phyloP scores from a whole-genome alignment of 37 sponge, comb jelly and placozoan species.

The Beroe forskalii region DNA sequence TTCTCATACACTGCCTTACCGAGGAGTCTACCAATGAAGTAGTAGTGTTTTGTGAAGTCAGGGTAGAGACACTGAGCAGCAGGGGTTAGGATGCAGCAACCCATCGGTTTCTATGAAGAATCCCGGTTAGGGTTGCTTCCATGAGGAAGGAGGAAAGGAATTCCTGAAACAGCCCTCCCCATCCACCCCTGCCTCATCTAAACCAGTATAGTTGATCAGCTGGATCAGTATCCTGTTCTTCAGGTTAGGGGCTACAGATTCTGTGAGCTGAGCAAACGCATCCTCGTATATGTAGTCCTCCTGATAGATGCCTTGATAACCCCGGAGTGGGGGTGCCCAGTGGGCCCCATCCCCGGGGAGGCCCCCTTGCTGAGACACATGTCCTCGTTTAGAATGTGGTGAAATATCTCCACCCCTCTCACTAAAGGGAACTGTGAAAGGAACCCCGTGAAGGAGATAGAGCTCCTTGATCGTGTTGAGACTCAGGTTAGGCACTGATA shows the following conservation, averaged over 20 bases:
- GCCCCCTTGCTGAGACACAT: neutral
- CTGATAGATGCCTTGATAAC: slow-evolving; percentile 68
- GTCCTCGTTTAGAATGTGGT: slow-evolving; percentile 10
- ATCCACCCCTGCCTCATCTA: slow-evolving; percentile 68
- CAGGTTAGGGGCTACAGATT: slow-evolving; percentile 68
- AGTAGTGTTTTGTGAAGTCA: slow-evolving; percentile 76
- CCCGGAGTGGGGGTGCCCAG: neutral
- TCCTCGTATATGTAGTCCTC: slow-evolving; percentile 87
- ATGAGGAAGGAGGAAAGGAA: slow-evolving; percentile 17
- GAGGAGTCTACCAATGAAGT: slow-evolving; percentile 83
- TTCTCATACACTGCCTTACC: slow-evolving; percentile 88
- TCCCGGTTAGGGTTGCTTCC: slow-evolving; percentile 63
- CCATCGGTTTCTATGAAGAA: slow-evolving; percentile 64
- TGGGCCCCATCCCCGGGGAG: neutral
- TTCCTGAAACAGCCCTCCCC: slow-evolving; percentile 68
- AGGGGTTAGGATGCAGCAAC: slow-evolving; percentile 42
- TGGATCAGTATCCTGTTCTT: slow-evolving; percentile 57
- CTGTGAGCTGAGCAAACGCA: slow-evolving; percentile 79
- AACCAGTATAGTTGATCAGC: slow-evolving; percentile 63
- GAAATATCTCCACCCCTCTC: slow-evolving; percentile 14
- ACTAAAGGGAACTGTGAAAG: slow-evolving; percentile 19
- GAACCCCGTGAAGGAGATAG: slow-evolving; percentile 33
- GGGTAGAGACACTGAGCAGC: slow-evolving; percentile 59
- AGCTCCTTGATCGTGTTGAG: slow-evolving; percentile 22
- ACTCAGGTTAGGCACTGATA: slow-evolving; percentile 31